Evolutionary conservation across 2,797 vertebrate species (phyloP).

Genomic region (Sebastes steindachneri): DNA sequence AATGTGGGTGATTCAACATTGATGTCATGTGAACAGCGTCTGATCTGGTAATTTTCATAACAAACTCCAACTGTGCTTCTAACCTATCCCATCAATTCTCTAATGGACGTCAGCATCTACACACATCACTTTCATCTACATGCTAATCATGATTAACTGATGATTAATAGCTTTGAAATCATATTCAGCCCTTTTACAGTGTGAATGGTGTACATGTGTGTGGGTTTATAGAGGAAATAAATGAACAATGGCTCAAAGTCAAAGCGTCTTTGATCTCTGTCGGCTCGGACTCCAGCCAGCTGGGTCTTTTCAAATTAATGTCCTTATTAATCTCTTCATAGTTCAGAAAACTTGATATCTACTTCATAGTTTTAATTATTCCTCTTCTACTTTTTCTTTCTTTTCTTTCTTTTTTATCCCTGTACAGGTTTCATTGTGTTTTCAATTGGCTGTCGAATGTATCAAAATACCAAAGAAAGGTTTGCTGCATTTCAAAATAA

Average conservation of each 20-base stretch:
- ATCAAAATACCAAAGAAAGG: not conserved
- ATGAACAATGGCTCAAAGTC: slow-evolving; percentile 25
- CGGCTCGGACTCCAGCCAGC: not conserved
- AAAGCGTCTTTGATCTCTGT: slow-evolving; percentile 22
- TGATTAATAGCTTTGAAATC: slow-evolving; percentile 26
- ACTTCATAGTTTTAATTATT: not conserved
- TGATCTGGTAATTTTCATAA: slow-evolving; percentile 25
- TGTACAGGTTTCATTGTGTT: not conserved
- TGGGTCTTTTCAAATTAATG: slow-evolving; percentile 5
- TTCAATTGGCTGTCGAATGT: not conserved
- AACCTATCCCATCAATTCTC: not conserved
- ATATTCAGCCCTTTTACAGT: not conserved
- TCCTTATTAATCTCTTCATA: not conserved
- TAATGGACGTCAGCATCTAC: slow-evolving; percentile 24
- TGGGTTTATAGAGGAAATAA: slow-evolving; percentile 8
- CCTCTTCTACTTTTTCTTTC: not conserved
- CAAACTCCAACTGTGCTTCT: slow-evolving; percentile 34
- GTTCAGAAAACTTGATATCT: slow-evolving; percentile 2
- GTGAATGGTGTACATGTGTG: not conserved
- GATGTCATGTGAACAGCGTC: not conserved
- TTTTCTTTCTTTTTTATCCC: not conserved
- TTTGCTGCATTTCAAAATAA: not conserved
- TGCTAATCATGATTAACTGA: slow-evolving; percentile 19
- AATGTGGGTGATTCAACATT: not conserved
- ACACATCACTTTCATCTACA: slow-evolving; percentile 21